A percentile compares a stretch with the other conserved stretches of the same genome.
These are phyloP conservation scores for Phyto melanocephala DNA, from an alignment of 2,888 invertebrate species.

Conservation along the genomic window DNA sequence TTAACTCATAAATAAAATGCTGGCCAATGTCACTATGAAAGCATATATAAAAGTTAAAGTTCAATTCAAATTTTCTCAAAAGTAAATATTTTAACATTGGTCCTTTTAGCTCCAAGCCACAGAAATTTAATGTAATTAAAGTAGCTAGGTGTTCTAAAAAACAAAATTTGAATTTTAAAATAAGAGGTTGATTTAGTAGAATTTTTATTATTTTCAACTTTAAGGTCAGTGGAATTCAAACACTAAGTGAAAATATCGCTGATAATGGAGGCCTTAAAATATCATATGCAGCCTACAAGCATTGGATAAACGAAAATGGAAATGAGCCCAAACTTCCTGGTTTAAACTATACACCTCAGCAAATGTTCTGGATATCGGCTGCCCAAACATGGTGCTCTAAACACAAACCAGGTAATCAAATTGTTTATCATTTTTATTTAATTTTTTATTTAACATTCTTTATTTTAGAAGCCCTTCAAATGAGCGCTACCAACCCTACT, in stretches of 20 bases:
- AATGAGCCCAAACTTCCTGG: slow-evolving; percentile 86
- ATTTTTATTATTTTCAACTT: slow-evolving; percentile 57
- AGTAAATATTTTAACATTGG: too few species aligned
- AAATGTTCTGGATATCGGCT: slow-evolving; percentile 90
- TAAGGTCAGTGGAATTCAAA: slow-evolving; percentile 93
- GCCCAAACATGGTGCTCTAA: slow-evolving; percentile 94
- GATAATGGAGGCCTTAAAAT: slow-evolving; percentile 96
- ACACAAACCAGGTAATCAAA: slow-evolving; percentile 81
- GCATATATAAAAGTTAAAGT: too few species aligned
- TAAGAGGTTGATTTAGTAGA: too few species aligned
- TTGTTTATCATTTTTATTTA: not conserved
- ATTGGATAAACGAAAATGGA: slow-evolving; percentile 85
- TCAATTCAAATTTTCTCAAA: too few species aligned
- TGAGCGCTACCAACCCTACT: slow-evolving; percentile 89
- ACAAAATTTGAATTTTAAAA: too few species aligned
- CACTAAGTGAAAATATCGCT: slow-evolving; percentile 96
- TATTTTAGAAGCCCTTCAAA: slow-evolving; percentile 83
- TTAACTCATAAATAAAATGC: too few species aligned
- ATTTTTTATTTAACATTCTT: not conserved
- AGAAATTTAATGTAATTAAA: too few species aligned
- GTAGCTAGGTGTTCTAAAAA: too few species aligned
- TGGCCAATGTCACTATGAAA: too few species aligned
- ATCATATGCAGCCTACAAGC: slow-evolving; percentile 90
- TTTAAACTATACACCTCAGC: slow-evolving; percentile 84
- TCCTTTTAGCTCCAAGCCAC: too few species aligned